Percentiles rank a stretch among this genome's conserved stretches.
Conservation (phyloP, 1,140 invertebrate species). For the Bombus vancouverensis region DNA sequence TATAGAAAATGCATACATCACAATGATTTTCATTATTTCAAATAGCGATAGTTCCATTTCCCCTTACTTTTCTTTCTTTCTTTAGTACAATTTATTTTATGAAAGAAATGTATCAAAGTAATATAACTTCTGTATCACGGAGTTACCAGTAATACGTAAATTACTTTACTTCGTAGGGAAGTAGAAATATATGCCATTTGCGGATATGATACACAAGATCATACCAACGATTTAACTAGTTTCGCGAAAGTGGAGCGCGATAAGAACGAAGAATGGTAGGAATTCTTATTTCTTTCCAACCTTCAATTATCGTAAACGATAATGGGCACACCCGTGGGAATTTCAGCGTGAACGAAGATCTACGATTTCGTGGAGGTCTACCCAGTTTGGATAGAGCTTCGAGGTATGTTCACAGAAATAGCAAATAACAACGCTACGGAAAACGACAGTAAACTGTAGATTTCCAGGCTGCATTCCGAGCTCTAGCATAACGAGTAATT, state of each 20-base stretch:
- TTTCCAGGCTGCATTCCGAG: not conserved
- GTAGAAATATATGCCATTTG: not conserved
- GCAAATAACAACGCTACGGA: not conserved
- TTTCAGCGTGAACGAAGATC: slow-evolving; percentile 20
- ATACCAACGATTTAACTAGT: not conserved
- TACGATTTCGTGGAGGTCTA: not conserved
- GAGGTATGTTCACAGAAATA: not conserved
- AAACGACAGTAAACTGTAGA: slow-evolving; percentile 13
- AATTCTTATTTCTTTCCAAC: not conserved
- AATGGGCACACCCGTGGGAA: slow-evolving; percentile 17
- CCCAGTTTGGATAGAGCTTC: not conserved
- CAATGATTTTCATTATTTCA: too few species aligned
- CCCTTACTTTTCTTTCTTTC: not conserved
- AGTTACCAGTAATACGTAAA: not conserved
- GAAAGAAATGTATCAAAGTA: not conserved
- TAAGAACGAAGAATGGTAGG: not conserved
- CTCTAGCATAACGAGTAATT: slow-evolving; percentile 1
- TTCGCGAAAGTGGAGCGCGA: slow-evolving; percentile 3
- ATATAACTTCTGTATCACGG: not conserved
- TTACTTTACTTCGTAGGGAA: not conserved
- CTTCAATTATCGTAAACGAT: slow-evolving; percentile 35
- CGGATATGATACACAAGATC: not conserved
- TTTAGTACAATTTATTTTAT: not conserved
- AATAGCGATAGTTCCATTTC: too few species aligned
- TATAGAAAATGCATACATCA: too few species aligned